Percentiles rank a stretch among this genome's conserved stretches.
Conservation (phyloP, 2,797 vertebrate genomes). For the Diplodus sargus region DNA sequence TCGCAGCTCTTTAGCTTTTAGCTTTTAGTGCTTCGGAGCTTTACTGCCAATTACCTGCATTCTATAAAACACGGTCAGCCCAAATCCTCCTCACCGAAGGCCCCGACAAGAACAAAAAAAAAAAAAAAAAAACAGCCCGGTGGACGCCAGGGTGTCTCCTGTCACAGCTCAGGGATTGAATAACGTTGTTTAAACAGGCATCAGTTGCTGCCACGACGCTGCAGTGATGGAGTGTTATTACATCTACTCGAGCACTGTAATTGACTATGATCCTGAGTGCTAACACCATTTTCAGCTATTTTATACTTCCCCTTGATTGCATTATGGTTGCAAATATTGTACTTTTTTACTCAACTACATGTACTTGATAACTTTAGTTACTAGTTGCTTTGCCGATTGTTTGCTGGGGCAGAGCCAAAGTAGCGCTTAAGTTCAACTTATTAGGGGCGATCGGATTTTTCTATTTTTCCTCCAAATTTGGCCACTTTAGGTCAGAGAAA, state of each 20-base stretch:
- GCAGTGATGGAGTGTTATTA: no score
- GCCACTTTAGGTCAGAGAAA: slow-evolving; percentile 23
- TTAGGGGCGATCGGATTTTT: no score
- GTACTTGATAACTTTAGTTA: no score
- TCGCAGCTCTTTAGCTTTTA: slow-evolving; percentile 64
- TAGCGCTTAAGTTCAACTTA: no score
- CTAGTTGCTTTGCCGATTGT: no score
- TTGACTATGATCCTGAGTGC: no score
- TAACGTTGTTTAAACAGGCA: slow-evolving; percentile 27
- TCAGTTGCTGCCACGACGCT: slow-evolving; percentile 3
- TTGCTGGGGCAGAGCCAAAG: no score
- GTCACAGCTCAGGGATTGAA: slow-evolving; percentile 31
- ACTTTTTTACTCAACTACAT: no score
- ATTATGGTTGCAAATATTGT: no score
- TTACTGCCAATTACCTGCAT: slow-evolving; percentile 73
- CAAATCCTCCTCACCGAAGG: slow-evolving; percentile 29
- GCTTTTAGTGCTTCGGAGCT: slow-evolving; percentile 66
- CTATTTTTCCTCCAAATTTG: slow-evolving; percentile 21
- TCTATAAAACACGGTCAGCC: slow-evolving; percentile 66
- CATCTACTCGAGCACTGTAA: no score
- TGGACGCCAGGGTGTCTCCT: slow-evolving; percentile 7
- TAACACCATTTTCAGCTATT: no score
- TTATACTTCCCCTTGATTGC: no score
- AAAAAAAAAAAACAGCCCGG: slow-evolving; percentile 11
- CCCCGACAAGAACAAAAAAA: neutral